Evolutionary conservation across 2,888 invertebrate species (phyloP), one percentile per base, ranked within the genome.

Genomic region (Cyclophora punctaria): DNA sequence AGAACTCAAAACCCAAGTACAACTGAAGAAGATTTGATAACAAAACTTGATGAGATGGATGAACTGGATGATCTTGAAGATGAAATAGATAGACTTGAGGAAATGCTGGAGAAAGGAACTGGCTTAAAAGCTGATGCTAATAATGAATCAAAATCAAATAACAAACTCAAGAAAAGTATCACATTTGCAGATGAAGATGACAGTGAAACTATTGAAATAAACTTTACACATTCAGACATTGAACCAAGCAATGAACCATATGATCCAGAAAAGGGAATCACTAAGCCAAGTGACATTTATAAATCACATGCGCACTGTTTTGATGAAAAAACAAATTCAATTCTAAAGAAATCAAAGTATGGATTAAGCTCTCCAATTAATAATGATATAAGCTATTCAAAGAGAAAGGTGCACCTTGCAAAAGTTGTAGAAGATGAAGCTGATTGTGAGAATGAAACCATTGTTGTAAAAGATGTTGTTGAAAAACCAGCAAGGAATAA

Each of bases 1-100:
- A 79, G 65, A 61, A 71, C 76, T n/a, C 74, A 59, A 53, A 53
- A 35, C 50, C 55, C 63, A 48, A 73, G 64, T 60, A 71, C 75
- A 64, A 76, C 69, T 55, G 78, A 88, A 62, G 67, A 75, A 46
- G 89, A 90, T 58, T 58, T 91, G 35, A 72, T 90, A 65, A 67
- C 76, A 34, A 79, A 80, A 55, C 65, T 91, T 44, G 90, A 91
- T 73, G 88, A 90, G 68, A 74, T 92, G 53, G 91, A 92, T 63
- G 70, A 78, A 60, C 69, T 86, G 47, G 89, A 88, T 55, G 84
- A 84, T 50, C 63, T 90, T 48, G 89, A 91, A 73, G 92, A 92
- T 79, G 89, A 90, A 71, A 80, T 91, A 63, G 80, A 90, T 54
- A 87, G 90, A 51, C 64, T 73, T 52, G 65, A 85, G 80, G 53